phyloP scores from a whole-genome alignment of 1,140 invertebrate genomes.

The Drosophila miranda region DNA sequence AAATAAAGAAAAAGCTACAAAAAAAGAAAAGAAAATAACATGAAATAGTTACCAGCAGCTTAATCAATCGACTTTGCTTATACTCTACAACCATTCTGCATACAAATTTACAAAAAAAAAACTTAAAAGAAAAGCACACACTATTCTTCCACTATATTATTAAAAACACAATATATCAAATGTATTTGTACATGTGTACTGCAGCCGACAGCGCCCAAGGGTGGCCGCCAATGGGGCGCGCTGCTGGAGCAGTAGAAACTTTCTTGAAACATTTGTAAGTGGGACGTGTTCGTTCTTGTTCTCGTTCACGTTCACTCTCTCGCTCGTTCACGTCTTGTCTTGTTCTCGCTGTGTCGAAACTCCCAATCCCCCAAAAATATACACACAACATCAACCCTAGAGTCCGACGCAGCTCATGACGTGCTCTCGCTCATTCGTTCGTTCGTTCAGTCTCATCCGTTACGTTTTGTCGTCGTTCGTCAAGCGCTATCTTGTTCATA shows the following conservation, averaged over 20 bases:
- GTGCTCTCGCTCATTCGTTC: constrained; percentile 36
- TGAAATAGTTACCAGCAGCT: constrained; percentile 23
- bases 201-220: constrained; percentile 79
- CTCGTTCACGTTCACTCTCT: constrained; percentile 3
- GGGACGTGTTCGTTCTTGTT: constrained; percentile 33
- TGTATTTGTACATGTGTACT: constrained; percentile 77
- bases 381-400: constrained; percentile 1
- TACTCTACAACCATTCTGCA: constrained; percentile 62
- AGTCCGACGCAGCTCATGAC: constrained; percentile 40
- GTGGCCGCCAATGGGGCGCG: constrained; percentile 72
- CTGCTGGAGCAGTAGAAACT: constrained; percentile 81
- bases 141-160: constrained; percentile 79
- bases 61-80: constrained; percentile 75
- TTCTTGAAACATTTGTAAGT: constrained; percentile 82
- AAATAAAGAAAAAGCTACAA: constrained; percentile 44
- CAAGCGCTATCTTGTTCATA: constrained; percentile 19
- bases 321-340: constrained; percentile 33
- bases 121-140: constrained; percentile 27
- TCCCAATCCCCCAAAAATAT: constrained; percentile 21
- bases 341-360: constrained; percentile 49
- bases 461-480: constrained; percentile 26
- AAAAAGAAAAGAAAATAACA: constrained; percentile 29
- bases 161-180: constrained; percentile 54
- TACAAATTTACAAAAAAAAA: constrained; percentile 34
- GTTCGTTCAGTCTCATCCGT: constrained; percentile 32